phyloP scores from a whole-genome alignment of 2,888 invertebrate genomes.

The Bugula neritina region DNA sequence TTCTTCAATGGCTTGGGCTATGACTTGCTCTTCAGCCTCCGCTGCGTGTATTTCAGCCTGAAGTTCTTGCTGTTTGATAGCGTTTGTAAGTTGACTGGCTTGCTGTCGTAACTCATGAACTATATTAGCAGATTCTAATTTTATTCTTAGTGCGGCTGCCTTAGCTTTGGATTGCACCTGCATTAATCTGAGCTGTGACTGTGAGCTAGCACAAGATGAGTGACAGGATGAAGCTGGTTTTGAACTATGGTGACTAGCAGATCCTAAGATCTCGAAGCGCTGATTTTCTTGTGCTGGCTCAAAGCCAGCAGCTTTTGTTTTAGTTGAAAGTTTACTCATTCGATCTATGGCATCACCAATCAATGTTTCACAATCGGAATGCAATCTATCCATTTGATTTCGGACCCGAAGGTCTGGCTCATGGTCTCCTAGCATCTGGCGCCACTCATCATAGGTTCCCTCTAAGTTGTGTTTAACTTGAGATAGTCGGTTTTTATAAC shows the following conservation, averaged over 20 bases:
- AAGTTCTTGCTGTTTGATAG: background rate
- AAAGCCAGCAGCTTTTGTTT: background rate
- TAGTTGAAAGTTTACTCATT: slow-evolving; percentile 14
- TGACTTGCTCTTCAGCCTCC: slow-evolving; percentile 12
- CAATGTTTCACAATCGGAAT: slow-evolving; percentile 8
- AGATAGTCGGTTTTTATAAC: slow-evolving; percentile 1
- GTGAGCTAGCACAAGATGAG: slow-evolving; percentile 19
- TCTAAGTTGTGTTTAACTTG: slow-evolving; percentile 1
- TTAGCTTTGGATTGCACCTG: slow-evolving; percentile 14
- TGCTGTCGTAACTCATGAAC: slow-evolving; percentile 4
- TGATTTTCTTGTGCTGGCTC: background rate
- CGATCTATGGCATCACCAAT: background rate
- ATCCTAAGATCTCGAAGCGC: background rate
- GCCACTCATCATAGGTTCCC: slow-evolving; percentile 5
- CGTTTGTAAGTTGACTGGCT: slow-evolving; percentile 9
- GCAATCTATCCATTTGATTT: slow-evolving; percentile 1
- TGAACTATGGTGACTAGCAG: background rate
- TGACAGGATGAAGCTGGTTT: background rate
- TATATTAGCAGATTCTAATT: slow-evolving; percentile 12
- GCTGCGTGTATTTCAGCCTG: slow-evolving; percentile 19
- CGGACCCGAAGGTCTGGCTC: slow-evolving; percentile 4
- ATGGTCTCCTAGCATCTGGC: background rate
- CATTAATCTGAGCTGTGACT: slow-evolving; percentile 14
- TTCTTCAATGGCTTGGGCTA: slow-evolving; percentile 16
- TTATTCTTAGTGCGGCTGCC: background rate